A percentile compares a stretch with the other conserved stretches of the same genome.
These are phyloP conservation scores for Delichon dasypus DNA, from an alignment of 2,797 vertebrate species.

Conservation along the genomic window DNA sequence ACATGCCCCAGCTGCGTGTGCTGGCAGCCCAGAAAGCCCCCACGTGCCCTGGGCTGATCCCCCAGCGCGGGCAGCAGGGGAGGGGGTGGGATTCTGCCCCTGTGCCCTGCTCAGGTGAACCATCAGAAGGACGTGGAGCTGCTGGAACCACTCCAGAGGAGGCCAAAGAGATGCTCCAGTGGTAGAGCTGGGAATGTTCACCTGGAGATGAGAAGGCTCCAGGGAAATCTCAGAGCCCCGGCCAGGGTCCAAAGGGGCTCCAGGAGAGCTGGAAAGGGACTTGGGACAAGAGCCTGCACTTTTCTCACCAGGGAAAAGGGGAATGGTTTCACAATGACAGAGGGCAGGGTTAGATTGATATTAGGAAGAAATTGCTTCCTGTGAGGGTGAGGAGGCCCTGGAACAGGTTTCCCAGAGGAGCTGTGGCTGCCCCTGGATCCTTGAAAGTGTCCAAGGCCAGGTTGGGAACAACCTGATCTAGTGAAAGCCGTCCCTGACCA, in stretches of 20 bases:
- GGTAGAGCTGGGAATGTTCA: background rate
- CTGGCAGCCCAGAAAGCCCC: background rate
- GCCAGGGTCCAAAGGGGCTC: rapidly evolving
- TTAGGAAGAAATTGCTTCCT: background rate
- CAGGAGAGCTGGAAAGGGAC: background rate
- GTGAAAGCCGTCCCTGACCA: background rate
- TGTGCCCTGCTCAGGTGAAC: background rate
- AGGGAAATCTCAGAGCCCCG: background rate
- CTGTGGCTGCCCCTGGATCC: background rate
- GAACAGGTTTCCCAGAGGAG: background rate
- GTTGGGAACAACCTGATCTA: background rate
- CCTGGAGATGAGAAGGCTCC: background rate
- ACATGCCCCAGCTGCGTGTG: background rate
- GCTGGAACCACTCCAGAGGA: background rate
- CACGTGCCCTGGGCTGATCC: background rate
- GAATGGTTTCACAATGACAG: background rate
- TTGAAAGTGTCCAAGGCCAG: background rate
- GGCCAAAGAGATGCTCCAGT: rapidly evolving
- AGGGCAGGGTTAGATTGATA: background rate
- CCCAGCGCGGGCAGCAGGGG: rapidly evolving
- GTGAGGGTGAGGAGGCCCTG: background rate
- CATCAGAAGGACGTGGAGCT: rapidly evolving
- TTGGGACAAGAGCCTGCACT: background rate
- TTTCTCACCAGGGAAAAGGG: background rate
- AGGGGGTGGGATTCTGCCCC: background rate